Evolutionary conservation across 2,797 vertebrate genomes (phyloP).

Genomic region (Rhinatrema bivittatum): DNA sequence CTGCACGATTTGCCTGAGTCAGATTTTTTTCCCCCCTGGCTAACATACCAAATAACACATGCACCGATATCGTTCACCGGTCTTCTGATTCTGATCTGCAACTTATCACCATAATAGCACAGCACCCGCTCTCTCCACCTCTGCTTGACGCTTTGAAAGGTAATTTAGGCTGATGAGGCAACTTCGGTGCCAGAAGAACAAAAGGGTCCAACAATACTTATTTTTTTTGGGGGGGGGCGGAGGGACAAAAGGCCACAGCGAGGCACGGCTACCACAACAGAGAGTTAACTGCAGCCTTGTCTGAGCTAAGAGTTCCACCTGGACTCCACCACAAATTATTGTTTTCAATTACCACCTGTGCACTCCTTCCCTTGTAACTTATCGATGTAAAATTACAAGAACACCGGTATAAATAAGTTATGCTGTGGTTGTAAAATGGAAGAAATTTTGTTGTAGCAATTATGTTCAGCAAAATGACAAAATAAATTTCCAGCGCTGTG

Average conservation of each 20-base stretch:
- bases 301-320: conserved; percentile 57
- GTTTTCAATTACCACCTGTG: conserved; percentile 74
- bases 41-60: too few species aligned
- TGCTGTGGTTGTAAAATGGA: conserved; percentile 67
- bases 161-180: background rate
- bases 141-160: conserved; percentile 1
- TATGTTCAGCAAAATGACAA: conserved; percentile 77
- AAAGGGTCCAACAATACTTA: conserved; percentile 1
- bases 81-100: background rate
- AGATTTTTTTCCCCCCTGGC: too few species aligned
- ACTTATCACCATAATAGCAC: background rate
- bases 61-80: too few species aligned
- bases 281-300: conserved; percentile 35
- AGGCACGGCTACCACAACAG: conserved; percentile 4
- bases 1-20: too few species aligned
- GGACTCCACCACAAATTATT: conserved; percentile 64
- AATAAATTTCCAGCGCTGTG: conserved; percentile 71
- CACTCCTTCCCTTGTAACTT: conserved; percentile 68
- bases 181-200: background rate
- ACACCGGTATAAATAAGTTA: conserved; percentile 73
- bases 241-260: conserved; percentile 10
- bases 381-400: conserved; percentile 73
- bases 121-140: background rate
- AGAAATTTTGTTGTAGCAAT: conserved; percentile 77
- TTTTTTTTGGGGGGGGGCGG: too few species aligned